These are phyloP conservation scores for Drosophila willistoni DNA, from an alignment of 1,140 invertebrate species.

Conservation along the genomic window DNA sequence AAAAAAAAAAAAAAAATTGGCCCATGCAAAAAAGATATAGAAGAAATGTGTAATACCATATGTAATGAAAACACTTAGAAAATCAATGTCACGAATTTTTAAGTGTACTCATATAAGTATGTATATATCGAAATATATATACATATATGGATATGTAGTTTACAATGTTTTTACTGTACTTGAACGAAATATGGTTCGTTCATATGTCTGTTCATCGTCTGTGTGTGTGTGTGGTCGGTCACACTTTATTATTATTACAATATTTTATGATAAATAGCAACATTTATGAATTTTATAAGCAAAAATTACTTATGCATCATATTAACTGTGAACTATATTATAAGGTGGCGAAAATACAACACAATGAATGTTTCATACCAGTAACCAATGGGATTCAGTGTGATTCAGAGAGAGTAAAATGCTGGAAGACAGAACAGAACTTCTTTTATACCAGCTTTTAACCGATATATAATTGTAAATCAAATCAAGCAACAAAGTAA, in stretches of 20 bases:
- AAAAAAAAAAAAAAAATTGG: too few species aligned
- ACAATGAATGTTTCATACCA: not conserved
- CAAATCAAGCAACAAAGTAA: not conserved
- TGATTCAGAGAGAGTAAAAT: not conserved
- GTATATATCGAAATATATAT: not conserved
- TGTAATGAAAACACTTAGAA: too few species aligned
- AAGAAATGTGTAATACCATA: too few species aligned
- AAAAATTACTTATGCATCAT: not conserved
- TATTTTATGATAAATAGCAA: not conserved
- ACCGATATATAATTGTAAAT: not conserved
- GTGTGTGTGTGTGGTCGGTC: not conserved
- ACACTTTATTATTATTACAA: not conserved
- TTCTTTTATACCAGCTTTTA: not conserved
- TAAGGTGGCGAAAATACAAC: not conserved
- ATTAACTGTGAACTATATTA: constrained; percentile 2
- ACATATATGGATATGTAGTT: not conserved
- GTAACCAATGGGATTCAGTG: not conserved
- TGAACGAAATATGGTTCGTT: not conserved
- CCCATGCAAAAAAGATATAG: too few species aligned
- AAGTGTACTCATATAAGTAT: too few species aligned
- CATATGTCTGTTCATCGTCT: not conserved
- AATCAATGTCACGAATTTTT: too few species aligned
- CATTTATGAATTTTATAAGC: not conserved
- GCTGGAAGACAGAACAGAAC: not conserved
- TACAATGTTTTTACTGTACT: constrained; percentile 4